Evolutionary conservation across 2,888 invertebrate genomes (phyloP).

Genomic region (Listrodromus nycthemerus): DNA sequence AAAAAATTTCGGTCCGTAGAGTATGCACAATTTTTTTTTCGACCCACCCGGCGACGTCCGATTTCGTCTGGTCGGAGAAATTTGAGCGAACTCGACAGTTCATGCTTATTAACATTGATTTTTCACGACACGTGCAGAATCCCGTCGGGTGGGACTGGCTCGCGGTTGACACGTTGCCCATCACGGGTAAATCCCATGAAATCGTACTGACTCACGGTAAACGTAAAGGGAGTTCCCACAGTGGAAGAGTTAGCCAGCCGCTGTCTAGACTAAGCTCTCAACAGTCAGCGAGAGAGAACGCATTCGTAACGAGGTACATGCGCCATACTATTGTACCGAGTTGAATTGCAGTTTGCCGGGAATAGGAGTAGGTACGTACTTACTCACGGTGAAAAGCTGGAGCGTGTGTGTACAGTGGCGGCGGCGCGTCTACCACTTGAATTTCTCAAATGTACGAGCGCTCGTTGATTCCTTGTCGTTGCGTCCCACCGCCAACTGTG

Average conservation of each 20-base stretch:
- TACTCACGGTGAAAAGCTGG: background rate
- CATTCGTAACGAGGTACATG: slow-evolving; percentile 63
- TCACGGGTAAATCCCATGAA: background rate
- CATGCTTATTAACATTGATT: slow-evolving; percentile 9
- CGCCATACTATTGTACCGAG: slow-evolving; percentile 58
- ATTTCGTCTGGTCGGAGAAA: background rate
- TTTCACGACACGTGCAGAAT: background rate
- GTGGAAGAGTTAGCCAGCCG: slow-evolving; percentile 14
- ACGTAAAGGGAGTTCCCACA: background rate
- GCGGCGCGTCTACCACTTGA: slow-evolving; percentile 48
- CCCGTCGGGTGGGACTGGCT: background rate
- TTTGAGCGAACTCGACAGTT: background rate
- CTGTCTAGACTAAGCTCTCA: slow-evolving; percentile 50
- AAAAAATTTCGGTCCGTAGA: background rate
- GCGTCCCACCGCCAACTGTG: background rate
- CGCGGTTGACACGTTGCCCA: background rate
- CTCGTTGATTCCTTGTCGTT: background rate
- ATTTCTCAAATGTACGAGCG: slow-evolving; percentile 52
- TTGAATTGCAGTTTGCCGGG: slow-evolving; percentile 67
- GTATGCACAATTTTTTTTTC: background rate
- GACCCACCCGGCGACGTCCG: background rate
- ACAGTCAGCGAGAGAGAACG: slow-evolving; percentile 39
- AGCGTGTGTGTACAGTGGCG: slow-evolving; percentile 3
- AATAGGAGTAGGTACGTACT: slow-evolving; percentile 25
- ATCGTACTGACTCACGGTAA: background rate